Percentiles rank a stretch among this genome's conserved stretches.
Conservation (phyloP, 2,113 vertebrate genomes). For the Suricata suricatta region DNA sequence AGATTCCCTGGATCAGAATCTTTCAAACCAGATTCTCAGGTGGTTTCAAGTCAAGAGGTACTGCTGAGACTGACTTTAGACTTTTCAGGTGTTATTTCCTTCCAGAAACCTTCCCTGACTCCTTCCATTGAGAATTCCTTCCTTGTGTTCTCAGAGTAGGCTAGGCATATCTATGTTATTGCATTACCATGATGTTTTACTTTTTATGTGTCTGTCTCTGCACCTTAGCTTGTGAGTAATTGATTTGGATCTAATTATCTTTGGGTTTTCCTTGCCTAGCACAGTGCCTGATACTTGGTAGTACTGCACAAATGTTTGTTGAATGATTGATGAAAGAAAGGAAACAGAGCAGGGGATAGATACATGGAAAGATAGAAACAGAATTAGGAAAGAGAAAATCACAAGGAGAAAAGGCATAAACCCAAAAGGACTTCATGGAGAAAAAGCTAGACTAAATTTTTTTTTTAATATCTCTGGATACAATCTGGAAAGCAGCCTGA, state of each 20-base stretch:
- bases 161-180: neutral
- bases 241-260: neutral
- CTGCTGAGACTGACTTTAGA: neutral
- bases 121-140: neutral
- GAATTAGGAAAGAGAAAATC: neutral
- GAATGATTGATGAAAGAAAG: neutral
- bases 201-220: neutral
- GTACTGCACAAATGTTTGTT: neutral
- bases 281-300: neutral
- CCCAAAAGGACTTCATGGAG: neutral
- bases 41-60: neutral
- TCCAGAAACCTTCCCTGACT: neutral
- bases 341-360: neutral
- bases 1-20: neutral
- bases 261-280: neutral
- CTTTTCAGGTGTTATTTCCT: neutral
- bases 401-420: neutral
- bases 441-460: neutral
- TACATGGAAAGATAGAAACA: neutral
- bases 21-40: neutral
- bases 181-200: neutral
- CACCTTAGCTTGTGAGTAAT: neutral
- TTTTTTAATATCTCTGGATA: neutral
- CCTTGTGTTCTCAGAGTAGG: neutral
- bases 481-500: neutral